Evolutionary conservation across 2,797 vertebrate genomes (phyloP), one percentile per base, ranked within the genome.

Genomic region (Megalops cyprinoides): DNA sequence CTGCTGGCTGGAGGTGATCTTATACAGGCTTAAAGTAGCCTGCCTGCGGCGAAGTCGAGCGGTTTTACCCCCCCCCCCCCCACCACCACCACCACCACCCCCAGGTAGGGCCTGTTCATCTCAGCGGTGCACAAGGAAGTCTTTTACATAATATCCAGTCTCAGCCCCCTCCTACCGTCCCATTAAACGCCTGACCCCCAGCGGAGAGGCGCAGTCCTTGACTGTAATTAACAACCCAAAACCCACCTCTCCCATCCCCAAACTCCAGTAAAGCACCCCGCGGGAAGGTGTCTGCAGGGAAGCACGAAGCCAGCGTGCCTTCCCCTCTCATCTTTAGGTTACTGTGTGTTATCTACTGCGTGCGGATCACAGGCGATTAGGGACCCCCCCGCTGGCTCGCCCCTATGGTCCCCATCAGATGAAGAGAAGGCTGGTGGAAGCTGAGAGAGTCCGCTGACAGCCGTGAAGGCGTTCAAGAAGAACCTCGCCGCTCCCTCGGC

Each of bases 91-190:
- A n/a, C n/a, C n/a, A n/a, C n/a, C 28, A 60, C 60, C 62, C 28
- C 20, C 12, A 37, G 65, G 65, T 71, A 71, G 18, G 44, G 39
- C 67, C 39, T 44, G 8, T 39, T 18, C 23, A 39, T 39, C 65
- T 14, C 6, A 39, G 23, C 67, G 12, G 37, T 3, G 12, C 31
- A 34, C 31, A 15, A 23, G 0, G 1, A 37, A 42, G 18, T 20
- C 67, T 71, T 71, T 71, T 71, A 44, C 37, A 71, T 71, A 71
- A 42, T n/a, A 71, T 44, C 20, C 39, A 5, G 15, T 42, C 28
- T 15, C 6, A 14, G 34, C 12, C 15, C 18, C 15, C 18, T 34
- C 65, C 4, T 5, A 18, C 3, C 20, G 34, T 37, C 65, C 28
- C 65, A 53, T 53, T n/a, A n/a, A n/a, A n/a, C n/a, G n/a, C n/a